These are phyloP conservation scores for Mesopsocus fuscifrons DNA, from an alignment of 2,888 invertebrate genomes.

Conservation along the genomic window DNA sequence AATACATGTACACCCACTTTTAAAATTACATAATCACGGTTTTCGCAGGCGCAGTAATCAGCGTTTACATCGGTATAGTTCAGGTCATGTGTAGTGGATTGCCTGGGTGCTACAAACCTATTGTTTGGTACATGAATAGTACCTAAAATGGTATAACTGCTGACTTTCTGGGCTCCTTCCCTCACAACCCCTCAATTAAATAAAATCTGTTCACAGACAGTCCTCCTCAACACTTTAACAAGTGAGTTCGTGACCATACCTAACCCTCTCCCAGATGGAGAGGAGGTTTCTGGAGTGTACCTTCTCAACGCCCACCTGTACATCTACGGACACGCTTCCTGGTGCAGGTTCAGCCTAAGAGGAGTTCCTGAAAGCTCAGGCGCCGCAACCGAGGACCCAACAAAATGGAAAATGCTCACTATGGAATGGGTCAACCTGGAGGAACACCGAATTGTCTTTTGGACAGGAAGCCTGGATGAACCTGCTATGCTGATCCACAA, in stretches of 20 bases:
- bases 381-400: slow-evolving; percentile 32
- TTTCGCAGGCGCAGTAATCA: too few species aligned
- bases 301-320: slow-evolving; percentile 51
- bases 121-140: too few species aligned
- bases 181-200: too few species aligned
- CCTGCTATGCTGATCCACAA: slow-evolving; percentile 47
- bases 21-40: too few species aligned
- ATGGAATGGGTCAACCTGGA: slow-evolving; percentile 52
- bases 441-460: slow-evolving; percentile 53
- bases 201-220: too few species aligned
- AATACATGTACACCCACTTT: too few species aligned
- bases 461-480: slow-evolving; percentile 67
- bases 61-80: too few species aligned
- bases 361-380: slow-evolving; percentile 41
- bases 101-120: too few species aligned
- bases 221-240: slow-evolving; percentile 79
- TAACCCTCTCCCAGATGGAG: slow-evolving; percentile 56
- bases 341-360: slow-evolving; percentile 60
- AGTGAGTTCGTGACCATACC: slow-evolving; percentile 80
- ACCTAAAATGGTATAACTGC: too few species aligned
- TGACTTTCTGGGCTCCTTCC: too few species aligned
- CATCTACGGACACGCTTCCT: slow-evolving; percentile 54
- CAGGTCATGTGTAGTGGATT: too few species aligned
- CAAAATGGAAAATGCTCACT: slow-evolving; percentile 50
- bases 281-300: slow-evolving; percentile 40